Conservation (phyloP, 2,113 vertebrate species). For the Tamias sibiricus region DNA sequence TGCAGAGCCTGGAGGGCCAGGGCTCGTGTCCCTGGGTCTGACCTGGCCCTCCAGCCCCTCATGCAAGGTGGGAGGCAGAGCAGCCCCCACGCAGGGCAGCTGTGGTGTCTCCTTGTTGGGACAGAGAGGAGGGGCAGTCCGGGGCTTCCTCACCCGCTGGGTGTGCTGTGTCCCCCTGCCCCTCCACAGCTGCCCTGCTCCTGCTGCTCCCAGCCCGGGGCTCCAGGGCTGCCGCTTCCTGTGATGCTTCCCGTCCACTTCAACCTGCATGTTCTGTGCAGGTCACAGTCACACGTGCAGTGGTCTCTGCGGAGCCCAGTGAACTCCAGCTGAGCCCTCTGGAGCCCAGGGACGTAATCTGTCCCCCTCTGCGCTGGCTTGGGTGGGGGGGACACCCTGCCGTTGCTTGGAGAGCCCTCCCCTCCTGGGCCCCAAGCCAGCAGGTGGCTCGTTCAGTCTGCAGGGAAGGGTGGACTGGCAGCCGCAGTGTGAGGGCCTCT, state of each 20-base stretch:
- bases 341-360: not conserved
- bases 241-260: accelerated
- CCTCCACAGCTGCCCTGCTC: no score
- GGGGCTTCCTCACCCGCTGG: no score
- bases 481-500: not conserved
- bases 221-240: no score
- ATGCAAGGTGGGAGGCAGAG: not conserved
- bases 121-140: not conserved
- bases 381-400: not conserved
- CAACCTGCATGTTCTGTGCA: not conserved
- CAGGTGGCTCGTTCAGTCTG: not conserved
- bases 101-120: accelerated
- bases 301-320: not conserved
- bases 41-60: not conserved
- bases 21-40: not conserved
- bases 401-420: not conserved
- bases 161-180: accelerated
- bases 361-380: not conserved
- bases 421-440: no score
- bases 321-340: not conserved
- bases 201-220: not conserved
- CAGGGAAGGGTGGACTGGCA: not conserved
- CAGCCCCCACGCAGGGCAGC: accelerated
- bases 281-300: accelerated
- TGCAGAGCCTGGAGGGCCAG: slow-evolving; percentile 40